Evolutionary conservation across 1,140 invertebrate genomes (phyloP), one percentile per base, ranked within the genome.

Genomic region (Anoplolepis gracilipes): DNA sequence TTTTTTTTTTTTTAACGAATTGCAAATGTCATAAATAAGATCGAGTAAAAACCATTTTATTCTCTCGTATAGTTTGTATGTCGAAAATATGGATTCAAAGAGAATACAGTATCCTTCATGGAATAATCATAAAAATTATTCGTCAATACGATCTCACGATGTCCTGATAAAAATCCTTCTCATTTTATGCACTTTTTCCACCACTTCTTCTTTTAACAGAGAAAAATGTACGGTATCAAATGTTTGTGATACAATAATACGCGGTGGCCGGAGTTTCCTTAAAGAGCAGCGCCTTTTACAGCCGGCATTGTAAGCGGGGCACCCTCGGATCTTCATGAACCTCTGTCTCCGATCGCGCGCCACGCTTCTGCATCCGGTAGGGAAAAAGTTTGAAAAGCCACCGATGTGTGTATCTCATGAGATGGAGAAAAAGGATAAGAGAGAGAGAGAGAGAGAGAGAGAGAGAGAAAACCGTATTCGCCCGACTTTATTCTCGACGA

Each of bases 401-500:
- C 30, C 42, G 64, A 49, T 49, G 16, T 49, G 16, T 19, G 76
- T 69, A 53, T 65, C 77, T 89, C 72, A 64, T 30, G 28, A 78
- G 53, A 78, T 16, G 55, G 67, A 57, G 57, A 39, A 49, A 36
- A 11, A 30, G 61, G 39, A 25, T 55, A 10, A 28, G 13, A 16
- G 19, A 4, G 11, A 11, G n/a, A 36, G 10, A n/a, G 7, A 30
- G 22, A 55, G 25, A n/a, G 16, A 28, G 69, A 25, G 62, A 7
- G 13, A 25, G 39, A 25, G 55, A 3, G 55, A 70, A 39, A 89
- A 88, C 87, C 87, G 76, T n/a, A 78, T 87, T 90, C 75, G 84
- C 81, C n/a, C 53, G 53, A 82, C 67, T 90, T 90, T 90, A 90
- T 64, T 77, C 39, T 90, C 89, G 88, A 65, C 88, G 88, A 88